Base-by-base conservation (phyloP, 1,140 invertebrate genomes). In the Cydia strobilella region DNA sequence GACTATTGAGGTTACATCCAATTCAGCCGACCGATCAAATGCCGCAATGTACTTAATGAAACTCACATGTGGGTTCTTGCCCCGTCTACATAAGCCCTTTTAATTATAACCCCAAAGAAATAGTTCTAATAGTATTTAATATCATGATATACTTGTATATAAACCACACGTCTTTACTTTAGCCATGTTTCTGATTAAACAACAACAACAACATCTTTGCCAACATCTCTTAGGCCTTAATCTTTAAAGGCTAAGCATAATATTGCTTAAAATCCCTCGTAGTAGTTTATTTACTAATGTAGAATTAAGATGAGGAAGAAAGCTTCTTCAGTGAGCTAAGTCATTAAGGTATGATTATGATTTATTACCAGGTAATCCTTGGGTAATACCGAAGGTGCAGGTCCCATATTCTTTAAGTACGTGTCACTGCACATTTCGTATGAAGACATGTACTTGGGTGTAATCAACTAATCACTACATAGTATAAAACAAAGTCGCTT, bases 311-410 rank as follows among this genome's bases (percentile, higher is more conserved):
- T 20, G 54, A 23, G 18, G 54, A 23, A 59, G 54, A 59, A 59
- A 59, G 54, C 18, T 54, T 54, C 51, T 13, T 59, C 54, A 23
- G 20, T 35, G 63, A 31, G 63, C 63, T 63, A n/a, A 31, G 63
- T 65, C 63, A 31, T 65, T 65, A 65, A 35, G 23, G 63, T 6
- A 13, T 65, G 63, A 65, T 65, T 65, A 65, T 65, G 27, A 65
- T 65, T 65, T 65, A 65, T 65, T 65, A 35, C 63, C 23, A 2
- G 23, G 63, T 65, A 65, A 65, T 65, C n/a, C 63, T 59, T 59
- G 18, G 18, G 54, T 59, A 59, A 59, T 59, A 59, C 54, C 20
- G 15, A 59, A 59, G 51, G 51, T 54, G 51, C 51, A 59, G 20
- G 18, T n/a, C 20, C 18, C 6, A 10, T 59, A 15, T 18, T 18